Conservation (phyloP, 2,797 vertebrate genomes). For the Pampus argenteus region DNA sequence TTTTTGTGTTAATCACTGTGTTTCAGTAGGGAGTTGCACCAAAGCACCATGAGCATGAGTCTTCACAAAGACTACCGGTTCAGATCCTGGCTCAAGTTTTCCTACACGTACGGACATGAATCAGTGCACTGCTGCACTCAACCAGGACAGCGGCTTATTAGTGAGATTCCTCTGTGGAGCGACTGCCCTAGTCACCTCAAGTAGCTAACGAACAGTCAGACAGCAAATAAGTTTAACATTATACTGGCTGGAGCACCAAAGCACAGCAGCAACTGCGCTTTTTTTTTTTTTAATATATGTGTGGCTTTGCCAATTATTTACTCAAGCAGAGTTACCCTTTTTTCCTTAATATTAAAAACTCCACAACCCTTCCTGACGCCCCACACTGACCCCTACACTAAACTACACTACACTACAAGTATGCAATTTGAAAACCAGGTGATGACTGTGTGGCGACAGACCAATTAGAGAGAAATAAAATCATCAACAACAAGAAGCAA, state of each 20-base stretch:
- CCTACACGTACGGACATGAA: slow-evolving; percentile 34
- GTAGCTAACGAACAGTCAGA: slow-evolving; percentile 52
- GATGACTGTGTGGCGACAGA: slow-evolving; percentile 46
- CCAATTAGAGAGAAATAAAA: slow-evolving; percentile 6
- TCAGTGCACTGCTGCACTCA: slow-evolving; percentile 59
- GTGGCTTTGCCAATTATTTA: slow-evolving; percentile 7
- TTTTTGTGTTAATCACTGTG: neutral
- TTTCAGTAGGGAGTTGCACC: slow-evolving; percentile 75
- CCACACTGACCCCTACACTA: slow-evolving; percentile 33
- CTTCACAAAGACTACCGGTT: slow-evolving; percentile 56
- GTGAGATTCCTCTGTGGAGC: slow-evolving; percentile 34
- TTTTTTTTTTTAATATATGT: neutral
- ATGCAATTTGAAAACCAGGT: slow-evolving; percentile 31
- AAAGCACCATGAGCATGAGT: slow-evolving; percentile 75
- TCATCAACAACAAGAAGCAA: slow-evolving; percentile 42
- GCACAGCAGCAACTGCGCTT: slow-evolving; percentile 58
- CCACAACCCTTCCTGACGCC: slow-evolving; percentile 31
- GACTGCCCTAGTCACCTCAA: slow-evolving; percentile 33
- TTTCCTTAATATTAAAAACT: slow-evolving; percentile 32
- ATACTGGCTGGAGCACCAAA: slow-evolving; percentile 69
- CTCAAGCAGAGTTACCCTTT: slow-evolving; percentile 40
- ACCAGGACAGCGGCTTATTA: slow-evolving; percentile 56
- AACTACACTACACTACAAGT: neutral
- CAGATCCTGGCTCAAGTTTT: slow-evolving; percentile 36
- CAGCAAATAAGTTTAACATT: slow-evolving; percentile 46